Evolutionary conservation across 1,140 invertebrate species (phyloP), one percentile per base, ranked within the genome.

Genomic region (Zaprionus tsacasi): DNA sequence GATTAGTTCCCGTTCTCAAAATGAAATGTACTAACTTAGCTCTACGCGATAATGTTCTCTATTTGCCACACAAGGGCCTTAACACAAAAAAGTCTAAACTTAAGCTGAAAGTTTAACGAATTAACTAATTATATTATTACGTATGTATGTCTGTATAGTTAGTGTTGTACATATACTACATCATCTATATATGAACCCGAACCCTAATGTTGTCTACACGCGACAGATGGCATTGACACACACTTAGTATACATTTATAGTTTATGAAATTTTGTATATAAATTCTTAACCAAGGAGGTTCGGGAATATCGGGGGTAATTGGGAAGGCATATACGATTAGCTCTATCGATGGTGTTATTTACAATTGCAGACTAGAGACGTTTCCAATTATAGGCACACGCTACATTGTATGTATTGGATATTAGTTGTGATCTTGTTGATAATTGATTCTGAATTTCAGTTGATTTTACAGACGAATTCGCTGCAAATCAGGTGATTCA

Each of bases 331-430:
- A 77, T 56, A 35, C 33, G 78, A 85, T 76, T 81, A 85, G 78
- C 74, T 70, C 75, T 90, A 89, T 90, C 86, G 86, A 74, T 89
- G 85, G 85, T 89, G 70, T 77, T 90, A 89, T 89, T 90, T 89
- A 89, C 85, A 90, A 61, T 60, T 85, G 81, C 86, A 79, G 85
- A 89, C 85, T 89, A 89, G 85, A 89, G 78, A 89, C 71, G 71
- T 88, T 88, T 36, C 70, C 70, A 68, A 77, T 77, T 52, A 36
- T 57, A 68, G 6, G 6, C 27, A 55, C 50, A 55, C 33, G 52
- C 25, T 56, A 76, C 55, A 77, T 69, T 36, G 12, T 38, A 30
- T 45, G 15, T 45, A 52, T 36, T 50, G 52, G 50, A 59, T 67
- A 50, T 60, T 55, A 7, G 36, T 54, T 68, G 25, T 30, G 33